phyloP scores from a whole-genome alignment of 2,888 invertebrate genomes.

The Cerastis leucographa region DNA sequence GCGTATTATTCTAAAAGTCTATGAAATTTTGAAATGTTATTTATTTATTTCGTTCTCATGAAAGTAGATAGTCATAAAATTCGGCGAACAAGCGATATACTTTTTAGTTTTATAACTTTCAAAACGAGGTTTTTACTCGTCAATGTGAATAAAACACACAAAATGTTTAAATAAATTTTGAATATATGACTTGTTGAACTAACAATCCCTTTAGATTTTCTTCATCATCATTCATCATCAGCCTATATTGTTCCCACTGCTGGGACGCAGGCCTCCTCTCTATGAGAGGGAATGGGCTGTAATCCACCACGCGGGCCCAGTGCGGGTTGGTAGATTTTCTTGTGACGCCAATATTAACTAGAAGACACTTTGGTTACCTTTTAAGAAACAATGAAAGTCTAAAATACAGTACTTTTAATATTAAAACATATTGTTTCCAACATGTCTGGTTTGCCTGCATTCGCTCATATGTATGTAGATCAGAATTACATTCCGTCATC shows the following conservation, averaged over 20 bases:
- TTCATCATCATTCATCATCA: no score
- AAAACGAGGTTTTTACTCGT: constrained; percentile 9
- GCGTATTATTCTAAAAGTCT: constrained; percentile 3
- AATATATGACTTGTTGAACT: not conserved
- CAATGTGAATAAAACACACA: not conserved
- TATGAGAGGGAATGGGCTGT: no score
- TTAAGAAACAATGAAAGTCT: not conserved
- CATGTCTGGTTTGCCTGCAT: constrained; percentile 5
- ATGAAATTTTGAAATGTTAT: constrained; percentile 6
- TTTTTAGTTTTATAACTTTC: constrained; percentile 18
- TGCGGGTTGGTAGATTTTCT: no score
- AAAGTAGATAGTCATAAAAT: constrained; percentile 13
- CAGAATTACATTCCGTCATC: constrained; percentile 42
- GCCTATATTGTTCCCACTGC: no score
- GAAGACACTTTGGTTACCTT: not conserved
- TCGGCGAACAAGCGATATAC: not conserved
- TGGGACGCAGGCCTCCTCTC: no score
- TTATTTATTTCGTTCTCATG: constrained; percentile 22
- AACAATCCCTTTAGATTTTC: not conserved
- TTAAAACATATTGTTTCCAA: constrained; percentile 20
- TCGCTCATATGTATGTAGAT: constrained; percentile 44
- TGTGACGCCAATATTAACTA: not conserved
- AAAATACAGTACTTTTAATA: constrained; percentile 29
- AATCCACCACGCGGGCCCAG: no score
- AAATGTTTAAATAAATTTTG: not conserved